phyloP scores from a whole-genome alignment of 2,888 invertebrate species.

The Amphiduros pacificus region DNA sequence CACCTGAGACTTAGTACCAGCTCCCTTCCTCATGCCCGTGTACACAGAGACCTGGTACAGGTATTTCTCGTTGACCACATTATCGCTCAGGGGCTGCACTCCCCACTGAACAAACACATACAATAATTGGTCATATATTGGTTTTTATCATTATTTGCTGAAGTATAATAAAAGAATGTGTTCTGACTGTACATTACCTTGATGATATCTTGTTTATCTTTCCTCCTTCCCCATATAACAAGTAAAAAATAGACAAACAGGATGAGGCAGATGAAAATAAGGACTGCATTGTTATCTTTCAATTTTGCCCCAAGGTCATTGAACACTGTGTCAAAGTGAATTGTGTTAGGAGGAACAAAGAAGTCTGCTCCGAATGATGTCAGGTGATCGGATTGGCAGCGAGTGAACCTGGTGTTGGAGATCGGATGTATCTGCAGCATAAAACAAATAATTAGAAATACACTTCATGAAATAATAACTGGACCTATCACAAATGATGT shows the following conservation, averaged over 20 bases:
- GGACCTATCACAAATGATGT: no score
- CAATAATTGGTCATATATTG: no score
- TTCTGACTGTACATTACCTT: no score
- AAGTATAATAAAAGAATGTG: no score
- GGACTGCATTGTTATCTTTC: conserved; percentile 55
- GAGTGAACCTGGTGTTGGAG: conserved; percentile 6
- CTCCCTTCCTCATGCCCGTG: conserved; percentile 44
- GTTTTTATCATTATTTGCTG: no score
- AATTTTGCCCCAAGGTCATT: conserved; percentile 46
- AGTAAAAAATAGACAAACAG: conserved; percentile 45
- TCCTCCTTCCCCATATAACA: conserved; percentile 50
- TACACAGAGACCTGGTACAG: conserved; percentile 47
- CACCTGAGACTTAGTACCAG: conserved; percentile 44
- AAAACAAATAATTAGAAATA: not conserved
- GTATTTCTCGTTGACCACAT: conserved; percentile 43
- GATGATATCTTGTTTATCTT: conserved; percentile 50
- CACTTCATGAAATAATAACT: no score
- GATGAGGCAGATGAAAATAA: conserved; percentile 49
- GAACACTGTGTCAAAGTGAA: conserved; percentile 58
- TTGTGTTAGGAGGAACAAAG: conserved; percentile 55
- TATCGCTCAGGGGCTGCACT: conserved; percentile 45
- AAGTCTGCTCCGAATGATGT: conserved; percentile 43
- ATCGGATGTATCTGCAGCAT: conserved; percentile 1
- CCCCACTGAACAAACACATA: conserved; percentile 46
- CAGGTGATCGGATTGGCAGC: conserved; percentile 7